Evolutionary conservation across 1,140 invertebrate species (phyloP), one percentile per base, ranked within the genome.

Genomic region (Goniozus legneri): DNA sequence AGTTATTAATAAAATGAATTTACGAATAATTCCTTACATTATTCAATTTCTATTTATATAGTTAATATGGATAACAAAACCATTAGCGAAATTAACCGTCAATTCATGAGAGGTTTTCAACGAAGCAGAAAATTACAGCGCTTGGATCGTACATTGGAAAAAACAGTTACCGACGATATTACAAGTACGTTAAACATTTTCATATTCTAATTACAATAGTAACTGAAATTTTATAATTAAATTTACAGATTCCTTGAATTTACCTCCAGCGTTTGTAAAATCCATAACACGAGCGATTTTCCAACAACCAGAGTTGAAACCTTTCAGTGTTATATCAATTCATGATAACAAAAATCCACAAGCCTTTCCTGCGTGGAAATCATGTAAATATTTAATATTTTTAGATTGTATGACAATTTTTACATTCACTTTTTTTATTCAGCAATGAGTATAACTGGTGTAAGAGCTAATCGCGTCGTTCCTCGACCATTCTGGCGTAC

Each of bases 71-170:
- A 82, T 56, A 73, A 71, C 14, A 80, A 80, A 60, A 32, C 44
- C 8, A 65, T 82, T 10, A 67, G 62, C 6, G 72, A 78, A n/a
- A 55, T 56, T 8, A 77, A 69, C 3, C 63, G 78, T 50, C 57
- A 47, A 19, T 82, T 81, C 51, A 63, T 82, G 33, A 77, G 76
- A 59, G 69, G 65, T 47, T 79, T 82, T 43, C 76, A 80, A 56
- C 59, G 8, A 69, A 75, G 44, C 72, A 64, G 40, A 47, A 65
- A 22, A 36, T n/a, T n/a, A n/a, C n/a, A n/a, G n/a, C n/a, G n/a
- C n/a, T n/a, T n/a, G n/a, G n/a, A n/a, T n/a, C n/a, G n/a, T 61
- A 16, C 58, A 59, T 19, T 60, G 49, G 14, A 53, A 10, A 3
- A 55, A 48, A 13, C 58, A 62, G 44, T 48, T 75, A 10, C 65